Evolutionary conservation across 1,140 invertebrate species (phyloP).

Genomic region (Drosophila miranda): DNA sequence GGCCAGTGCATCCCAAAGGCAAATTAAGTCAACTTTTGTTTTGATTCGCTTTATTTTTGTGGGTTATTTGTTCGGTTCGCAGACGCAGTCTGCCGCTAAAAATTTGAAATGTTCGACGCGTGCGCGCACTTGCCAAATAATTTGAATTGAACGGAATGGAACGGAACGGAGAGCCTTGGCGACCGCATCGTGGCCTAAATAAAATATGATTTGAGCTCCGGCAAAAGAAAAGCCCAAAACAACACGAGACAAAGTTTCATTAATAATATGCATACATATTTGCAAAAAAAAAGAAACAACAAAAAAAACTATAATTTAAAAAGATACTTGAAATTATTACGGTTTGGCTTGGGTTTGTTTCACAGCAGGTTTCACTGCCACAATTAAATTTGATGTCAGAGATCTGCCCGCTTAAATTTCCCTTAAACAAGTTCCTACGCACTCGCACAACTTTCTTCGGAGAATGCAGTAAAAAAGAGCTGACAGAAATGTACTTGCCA

Average conservation of each 20-base stretch:
- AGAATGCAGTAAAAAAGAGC: conserved; percentile 28
- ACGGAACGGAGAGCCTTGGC: conserved; percentile 59
- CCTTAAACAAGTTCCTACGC: conserved; percentile 57
- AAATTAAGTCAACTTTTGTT: conserved; percentile 37
- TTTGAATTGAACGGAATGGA: conserved; percentile 56
- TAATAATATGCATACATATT: conserved; percentile 38
- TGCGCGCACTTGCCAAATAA: conserved; percentile 71
- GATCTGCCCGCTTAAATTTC: conserved; percentile 53
- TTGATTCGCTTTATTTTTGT: conserved; percentile 20
- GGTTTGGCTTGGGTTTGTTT: background rate
- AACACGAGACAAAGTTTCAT: conserved; percentile 11
- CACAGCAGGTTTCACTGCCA: conserved; percentile 58
- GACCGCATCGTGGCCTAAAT: conserved; percentile 67
- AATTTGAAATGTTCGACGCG: conserved; percentile 71
- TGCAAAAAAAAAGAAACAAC: conserved; percentile 21
- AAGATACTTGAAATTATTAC: conserved; percentile 27
- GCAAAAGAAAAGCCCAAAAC: conserved; percentile 36
- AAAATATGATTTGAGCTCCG: conserved; percentile 41
- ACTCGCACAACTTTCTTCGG: conserved; percentile 45
- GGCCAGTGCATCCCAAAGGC: conserved; percentile 49
- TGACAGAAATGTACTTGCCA: conserved; percentile 10
- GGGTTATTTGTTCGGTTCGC: conserved; percentile 31
- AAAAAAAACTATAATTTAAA: conserved; percentile 29
- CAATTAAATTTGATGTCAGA: conserved; percentile 52
- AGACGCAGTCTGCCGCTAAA: background rate